Conservation (phyloP, 2,113 vertebrate species). For the Percina caprodes region DNA sequence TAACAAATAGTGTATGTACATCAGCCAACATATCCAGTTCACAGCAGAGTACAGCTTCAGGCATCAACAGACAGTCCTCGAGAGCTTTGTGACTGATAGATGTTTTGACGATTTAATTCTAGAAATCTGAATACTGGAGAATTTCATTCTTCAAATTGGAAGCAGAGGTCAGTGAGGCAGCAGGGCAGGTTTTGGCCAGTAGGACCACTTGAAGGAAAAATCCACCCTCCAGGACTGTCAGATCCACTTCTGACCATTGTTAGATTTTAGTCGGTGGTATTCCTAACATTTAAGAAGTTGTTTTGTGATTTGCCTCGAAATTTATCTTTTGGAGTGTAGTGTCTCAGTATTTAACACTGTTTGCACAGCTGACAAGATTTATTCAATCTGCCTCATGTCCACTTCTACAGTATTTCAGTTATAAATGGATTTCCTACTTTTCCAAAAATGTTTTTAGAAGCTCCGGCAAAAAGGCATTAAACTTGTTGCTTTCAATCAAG, state of each 20-base stretch:
- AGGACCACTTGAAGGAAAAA: conserved; percentile 1
- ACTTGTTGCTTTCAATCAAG: background rate
- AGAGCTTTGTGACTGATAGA: background rate
- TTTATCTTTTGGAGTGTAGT: background rate
- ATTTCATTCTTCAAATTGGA: background rate
- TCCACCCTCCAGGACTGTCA: background rate
- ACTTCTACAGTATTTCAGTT: background rate
- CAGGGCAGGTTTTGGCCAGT: background rate
- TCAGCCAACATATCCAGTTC: conserved; percentile 7
- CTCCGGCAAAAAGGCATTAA: background rate
- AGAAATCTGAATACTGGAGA: conserved; percentile 7
- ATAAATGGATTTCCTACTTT: background rate
- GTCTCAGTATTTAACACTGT: background rate
- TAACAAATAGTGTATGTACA: conserved; percentile 17
- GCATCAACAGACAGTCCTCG: background rate
- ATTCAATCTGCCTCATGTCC: background rate
- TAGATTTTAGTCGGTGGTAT: background rate
- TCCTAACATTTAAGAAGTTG: background rate
- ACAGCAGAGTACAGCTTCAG: conserved; percentile 12
- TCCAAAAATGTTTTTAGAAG: background rate
- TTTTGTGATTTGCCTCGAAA: background rate
- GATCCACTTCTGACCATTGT: background rate
- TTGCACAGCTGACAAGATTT: background rate
- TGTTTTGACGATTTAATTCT: background rate
- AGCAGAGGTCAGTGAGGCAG: conserved; percentile 15